Base-by-base conservation (phyloP, 2,797 vertebrate genomes). In the Jordanella pulchra region DNA sequence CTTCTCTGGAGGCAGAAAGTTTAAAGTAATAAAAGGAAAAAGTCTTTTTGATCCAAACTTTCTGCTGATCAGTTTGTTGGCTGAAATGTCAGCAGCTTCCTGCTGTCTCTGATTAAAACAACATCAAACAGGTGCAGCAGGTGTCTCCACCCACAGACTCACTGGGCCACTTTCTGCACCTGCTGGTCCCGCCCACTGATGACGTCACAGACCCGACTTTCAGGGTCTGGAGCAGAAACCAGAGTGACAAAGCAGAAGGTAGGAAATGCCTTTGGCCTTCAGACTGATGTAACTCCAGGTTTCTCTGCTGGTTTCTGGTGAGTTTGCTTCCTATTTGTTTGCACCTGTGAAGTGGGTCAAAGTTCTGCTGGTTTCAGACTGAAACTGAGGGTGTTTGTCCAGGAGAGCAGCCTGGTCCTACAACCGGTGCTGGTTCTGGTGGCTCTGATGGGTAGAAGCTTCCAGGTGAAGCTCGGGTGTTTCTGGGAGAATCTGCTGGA, bases 131-230 rank as follows among this genome's bases (percentile, higher is more conserved):
- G 56, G 56, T 14, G 27, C 18, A 67, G 66, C 56, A 54, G 12
- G 39, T 48, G 55, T 2, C 42, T 48, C 45, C 72, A 39, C 65
- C 39, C 17, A 4, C 21, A 61, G 71, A 65, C 78, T 80, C 77
- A 78, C 77, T 75, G 71, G 76, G 14, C 67, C 0, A 5, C 74
- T 76, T 68, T 48, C 2, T 11, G 18, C 55, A 72, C 28, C 71
- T 51, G 72, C 2, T 2, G 45, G 27, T 75, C 9, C 77, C 79
- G 71, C 86, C 86, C 73, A 14, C 65, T 0, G 7, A 1, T 70
- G 71, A 77, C 65, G 1, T 71, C 73, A 77, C 42, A n/a, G 13
- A 88, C 84, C 86, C n/a, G 86, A 77, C 61, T 71, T 78, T 86
- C 84, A 64, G 50, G 80, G 65, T 84, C 47, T 23, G 1, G 11